phyloP scores from a whole-genome alignment of 2,888 invertebrate species.

The Campaea margaritaria region DNA sequence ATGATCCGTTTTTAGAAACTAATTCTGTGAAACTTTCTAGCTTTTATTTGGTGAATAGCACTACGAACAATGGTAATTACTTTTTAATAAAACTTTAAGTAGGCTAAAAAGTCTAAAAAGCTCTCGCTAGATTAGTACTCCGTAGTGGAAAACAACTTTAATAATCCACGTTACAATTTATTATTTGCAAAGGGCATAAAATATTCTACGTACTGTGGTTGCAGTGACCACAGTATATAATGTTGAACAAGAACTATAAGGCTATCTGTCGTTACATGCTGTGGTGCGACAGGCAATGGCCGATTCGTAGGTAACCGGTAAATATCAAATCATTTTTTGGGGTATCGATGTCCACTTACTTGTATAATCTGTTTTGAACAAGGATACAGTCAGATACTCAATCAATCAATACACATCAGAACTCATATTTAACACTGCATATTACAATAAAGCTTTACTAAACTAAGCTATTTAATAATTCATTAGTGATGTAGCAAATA shows the following conservation, averaged over 20 bases:
- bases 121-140: neutral
- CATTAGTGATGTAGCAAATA: too few species aligned
- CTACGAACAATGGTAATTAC: neutral
- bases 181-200: slow-evolving; percentile 3
- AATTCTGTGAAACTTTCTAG: neutral
- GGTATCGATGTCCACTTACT: too few species aligned
- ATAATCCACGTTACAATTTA: neutral
- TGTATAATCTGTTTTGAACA: too few species aligned
- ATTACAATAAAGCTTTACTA: too few species aligned
- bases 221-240: neutral
- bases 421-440: too few species aligned
- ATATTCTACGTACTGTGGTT: neutral
- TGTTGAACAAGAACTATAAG: neutral
- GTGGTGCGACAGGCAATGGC: too few species aligned
- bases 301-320: too few species aligned
- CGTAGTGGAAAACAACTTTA: slow-evolving; percentile 2
- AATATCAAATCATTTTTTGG: too few species aligned
- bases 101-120: slow-evolving; percentile 1
- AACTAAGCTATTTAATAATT: too few species aligned
- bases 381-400: too few species aligned
- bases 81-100: slow-evolving; percentile 15
- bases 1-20: neutral
- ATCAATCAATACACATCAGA: too few species aligned
- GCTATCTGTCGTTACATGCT: too few species aligned
- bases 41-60: neutral